These are phyloP conservation scores for Agriopis leucophaearia DNA, from an alignment of 2,888 invertebrate species.

Conservation along the genomic window DNA sequence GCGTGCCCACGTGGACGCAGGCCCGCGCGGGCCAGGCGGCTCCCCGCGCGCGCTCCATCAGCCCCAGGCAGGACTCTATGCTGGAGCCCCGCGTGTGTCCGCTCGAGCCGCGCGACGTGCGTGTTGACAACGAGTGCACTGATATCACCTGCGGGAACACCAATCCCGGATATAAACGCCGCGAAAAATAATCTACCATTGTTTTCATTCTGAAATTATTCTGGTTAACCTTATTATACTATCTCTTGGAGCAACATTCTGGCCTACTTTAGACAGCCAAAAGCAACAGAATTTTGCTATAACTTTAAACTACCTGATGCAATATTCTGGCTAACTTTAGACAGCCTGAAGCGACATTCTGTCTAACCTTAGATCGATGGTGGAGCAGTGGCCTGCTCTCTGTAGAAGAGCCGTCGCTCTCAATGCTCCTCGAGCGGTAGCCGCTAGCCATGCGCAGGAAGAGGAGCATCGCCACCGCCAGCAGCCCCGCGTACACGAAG, in stretches of 20 bases:
- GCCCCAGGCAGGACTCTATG: conserved; percentile 64
- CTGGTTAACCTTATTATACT: no score
- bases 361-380: conserved; percentile 69
- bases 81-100: background rate
- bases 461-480: conserved; percentile 89
- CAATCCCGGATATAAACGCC: background rate
- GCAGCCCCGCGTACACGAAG: conserved; percentile 90
- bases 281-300: background rate
- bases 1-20: conserved; percentile 69
- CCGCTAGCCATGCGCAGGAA: conserved; percentile 85
- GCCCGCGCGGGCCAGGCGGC: conserved; percentile 64
- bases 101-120: background rate
- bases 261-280: no score
- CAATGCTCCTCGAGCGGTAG: conserved; percentile 72
- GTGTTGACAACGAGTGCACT: conserved; percentile 66
- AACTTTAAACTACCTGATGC: background rate
- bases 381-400: conserved; percentile 73
- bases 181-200: no score
- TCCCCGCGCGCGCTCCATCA: conserved; percentile 61
- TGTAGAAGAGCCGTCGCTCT: conserved; percentile 73
- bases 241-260: no score
- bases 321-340: background rate
- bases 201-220: no score
- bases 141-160: conserved; percentile 67
- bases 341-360: background rate